A percentile compares a stretch with the other conserved stretches of the same genome.
phyloP scores from a whole-genome alignment of 2,113 vertebrate genomes.

The Melanerpes aurifrons region DNA sequence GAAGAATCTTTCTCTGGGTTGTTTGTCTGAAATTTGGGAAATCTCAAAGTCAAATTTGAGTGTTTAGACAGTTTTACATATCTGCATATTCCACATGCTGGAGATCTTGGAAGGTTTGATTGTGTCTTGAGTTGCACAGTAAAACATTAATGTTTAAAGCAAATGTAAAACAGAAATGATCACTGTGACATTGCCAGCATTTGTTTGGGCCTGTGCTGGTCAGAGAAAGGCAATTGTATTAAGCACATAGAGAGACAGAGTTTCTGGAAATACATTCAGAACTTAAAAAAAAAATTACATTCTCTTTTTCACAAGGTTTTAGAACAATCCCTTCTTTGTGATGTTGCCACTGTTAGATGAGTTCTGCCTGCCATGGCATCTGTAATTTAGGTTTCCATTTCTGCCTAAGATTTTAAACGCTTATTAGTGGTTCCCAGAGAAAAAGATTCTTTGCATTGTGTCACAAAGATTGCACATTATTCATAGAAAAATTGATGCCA shows the following conservation, averaged over 20 bases:
- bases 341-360: constrained; percentile 40
- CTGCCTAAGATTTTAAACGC: constrained; percentile 66
- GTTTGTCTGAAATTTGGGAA: neutral
- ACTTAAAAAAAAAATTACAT: neutral
- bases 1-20: neutral
- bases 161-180: neutral
- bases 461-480: constrained; percentile 53
- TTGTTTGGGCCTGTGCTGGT: neutral
- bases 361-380: constrained; percentile 59
- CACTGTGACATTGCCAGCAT: neutral
- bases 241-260: neutral
- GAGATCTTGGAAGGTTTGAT: neutral
- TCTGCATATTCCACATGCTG: neutral
- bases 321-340: constrained; percentile 44
- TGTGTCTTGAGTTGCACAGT: neutral
- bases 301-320: constrained; percentile 5
- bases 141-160: neutral
- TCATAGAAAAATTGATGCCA: constrained; percentile 41
- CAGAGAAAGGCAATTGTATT: neutral
- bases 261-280: neutral
- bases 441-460: constrained; percentile 62
- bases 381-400: constrained; percentile 73
- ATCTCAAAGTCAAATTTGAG: neutral
- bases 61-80: neutral
- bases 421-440: constrained; percentile 59